phyloP scores from a whole-genome alignment of 2,113 vertebrate species.

The Chamaea fasciata region DNA sequence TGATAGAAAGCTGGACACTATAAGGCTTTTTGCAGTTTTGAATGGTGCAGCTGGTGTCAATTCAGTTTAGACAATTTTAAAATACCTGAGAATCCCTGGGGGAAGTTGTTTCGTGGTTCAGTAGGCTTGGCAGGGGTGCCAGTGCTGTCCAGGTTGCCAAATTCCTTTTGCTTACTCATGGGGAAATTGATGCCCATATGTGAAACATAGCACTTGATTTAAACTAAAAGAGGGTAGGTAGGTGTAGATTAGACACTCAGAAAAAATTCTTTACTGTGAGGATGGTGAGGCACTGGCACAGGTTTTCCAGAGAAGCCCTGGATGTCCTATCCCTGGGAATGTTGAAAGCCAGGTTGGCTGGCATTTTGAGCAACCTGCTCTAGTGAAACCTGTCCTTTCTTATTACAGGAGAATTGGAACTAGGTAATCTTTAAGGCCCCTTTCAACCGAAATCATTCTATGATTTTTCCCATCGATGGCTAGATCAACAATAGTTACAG shows the following conservation, averaged over 20 bases:
- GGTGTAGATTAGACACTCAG: not conserved
- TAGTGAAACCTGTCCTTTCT: not conserved
- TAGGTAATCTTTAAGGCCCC: not conserved
- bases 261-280: not conserved
- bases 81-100: not conserved
- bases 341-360: not conserved
- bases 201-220: not conserved
- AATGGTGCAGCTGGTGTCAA: not conserved
- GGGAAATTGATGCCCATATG: not conserved
- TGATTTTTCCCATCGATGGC: not conserved
- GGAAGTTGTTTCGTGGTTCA: not conserved
- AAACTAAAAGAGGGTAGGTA: not conserved
- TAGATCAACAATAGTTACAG: not conserved
- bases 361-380: not conserved
- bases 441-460: not conserved
- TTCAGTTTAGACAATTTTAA: not conserved
- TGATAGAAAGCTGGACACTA: not conserved
- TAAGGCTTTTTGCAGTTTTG: not conserved
- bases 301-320: not conserved
- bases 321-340: not conserved
- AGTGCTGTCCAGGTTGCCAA: not conserved
- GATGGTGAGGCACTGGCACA: not conserved
- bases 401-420: not conserved
- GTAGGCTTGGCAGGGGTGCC: not conserved
- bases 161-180: not conserved